Evolutionary conservation across 2,797 vertebrate genomes (phyloP).

Genomic region (Euphonia xanthogaster): DNA sequence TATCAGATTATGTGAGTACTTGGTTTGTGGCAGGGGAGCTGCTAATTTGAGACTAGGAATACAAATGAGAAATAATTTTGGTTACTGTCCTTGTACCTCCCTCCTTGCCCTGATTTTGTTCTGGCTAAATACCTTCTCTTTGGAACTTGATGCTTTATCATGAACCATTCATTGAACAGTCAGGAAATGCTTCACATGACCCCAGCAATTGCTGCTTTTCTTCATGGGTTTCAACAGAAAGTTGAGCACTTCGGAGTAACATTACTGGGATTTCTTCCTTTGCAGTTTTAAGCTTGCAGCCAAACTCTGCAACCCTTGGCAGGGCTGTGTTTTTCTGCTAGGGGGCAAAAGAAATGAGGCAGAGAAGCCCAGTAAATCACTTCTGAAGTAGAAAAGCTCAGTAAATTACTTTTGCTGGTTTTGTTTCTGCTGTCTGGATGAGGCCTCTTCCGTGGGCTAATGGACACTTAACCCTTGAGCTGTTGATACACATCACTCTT

Average conservation of each 20-base stretch:
- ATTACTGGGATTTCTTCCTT: neutral
- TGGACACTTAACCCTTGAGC: neutral
- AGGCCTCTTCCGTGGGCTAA: neutral
- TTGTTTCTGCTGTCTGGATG: neutral
- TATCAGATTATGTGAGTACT: slow-evolving; percentile 91
- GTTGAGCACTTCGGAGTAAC: neutral
- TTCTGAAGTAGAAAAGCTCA: neutral
- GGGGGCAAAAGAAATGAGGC: neutral
- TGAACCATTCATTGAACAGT: neutral
- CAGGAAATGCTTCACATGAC: neutral
- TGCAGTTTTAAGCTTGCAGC: neutral
- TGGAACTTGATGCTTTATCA: neutral
- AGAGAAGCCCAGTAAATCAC: neutral
- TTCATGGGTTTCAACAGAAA: neutral
- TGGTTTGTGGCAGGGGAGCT: neutral
- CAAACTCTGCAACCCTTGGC: neutral
- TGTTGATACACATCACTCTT: neutral
- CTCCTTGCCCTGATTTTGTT: neutral
- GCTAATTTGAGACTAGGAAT: neutral
- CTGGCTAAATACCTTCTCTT: neutral
- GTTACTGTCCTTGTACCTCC: neutral
- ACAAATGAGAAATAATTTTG: neutral
- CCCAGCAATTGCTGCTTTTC: neutral
- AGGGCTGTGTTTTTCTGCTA: neutral
- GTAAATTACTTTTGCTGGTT: neutral